These are phyloP conservation scores for Caenorhabditis parvicauda DNA, from an alignment of 2,888 invertebrate species.

Conservation along the genomic window DNA sequence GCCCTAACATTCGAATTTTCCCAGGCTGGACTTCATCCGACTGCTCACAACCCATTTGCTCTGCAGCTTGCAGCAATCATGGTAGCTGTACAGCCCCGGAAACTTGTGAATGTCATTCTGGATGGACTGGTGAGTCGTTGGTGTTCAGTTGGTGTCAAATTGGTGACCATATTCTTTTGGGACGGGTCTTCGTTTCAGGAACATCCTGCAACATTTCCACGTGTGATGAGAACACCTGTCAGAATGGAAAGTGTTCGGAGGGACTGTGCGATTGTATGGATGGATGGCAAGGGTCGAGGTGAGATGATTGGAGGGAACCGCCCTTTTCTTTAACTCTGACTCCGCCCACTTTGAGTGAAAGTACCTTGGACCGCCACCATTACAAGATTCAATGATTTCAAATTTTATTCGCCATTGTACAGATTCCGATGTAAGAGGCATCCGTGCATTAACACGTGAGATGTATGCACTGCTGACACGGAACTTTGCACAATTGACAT, in stretches of 20 bases:
- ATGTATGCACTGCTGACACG: too few species aligned
- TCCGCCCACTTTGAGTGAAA: too few species aligned
- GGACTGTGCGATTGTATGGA: slow-evolving; percentile 24
- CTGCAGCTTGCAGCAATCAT: slow-evolving; percentile 23
- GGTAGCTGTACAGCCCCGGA: slow-evolving; percentile 40
- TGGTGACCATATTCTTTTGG: too few species aligned
- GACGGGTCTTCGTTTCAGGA: slow-evolving; percentile 2
- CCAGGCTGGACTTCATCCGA: slow-evolving; percentile 36
- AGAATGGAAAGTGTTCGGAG: slow-evolving; percentile 25
- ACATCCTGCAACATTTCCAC: slow-evolving; percentile 15
- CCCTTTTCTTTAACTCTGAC: too few species aligned
- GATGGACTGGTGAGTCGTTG: slow-evolving; percentile 26
- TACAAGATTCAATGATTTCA: too few species aligned
- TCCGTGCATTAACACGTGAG: too few species aligned
- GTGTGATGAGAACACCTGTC: slow-evolving; percentile 22
- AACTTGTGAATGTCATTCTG: slow-evolving; percentile 26
- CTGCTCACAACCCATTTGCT: slow-evolving; percentile 39
- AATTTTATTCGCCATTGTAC: too few species aligned
- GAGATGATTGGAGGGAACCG: background rate
- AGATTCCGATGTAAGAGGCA: too few species aligned
- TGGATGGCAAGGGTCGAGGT: slow-evolving; percentile 28
- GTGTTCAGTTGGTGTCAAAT: too few species aligned
- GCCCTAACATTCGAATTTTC: background rate
- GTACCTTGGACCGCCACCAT: too few species aligned
- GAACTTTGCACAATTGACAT: too few species aligned